These are phyloP conservation scores for Pangasius larnaudii DNA, from an alignment of 2,797 vertebrate species.

Conservation along the genomic window DNA sequence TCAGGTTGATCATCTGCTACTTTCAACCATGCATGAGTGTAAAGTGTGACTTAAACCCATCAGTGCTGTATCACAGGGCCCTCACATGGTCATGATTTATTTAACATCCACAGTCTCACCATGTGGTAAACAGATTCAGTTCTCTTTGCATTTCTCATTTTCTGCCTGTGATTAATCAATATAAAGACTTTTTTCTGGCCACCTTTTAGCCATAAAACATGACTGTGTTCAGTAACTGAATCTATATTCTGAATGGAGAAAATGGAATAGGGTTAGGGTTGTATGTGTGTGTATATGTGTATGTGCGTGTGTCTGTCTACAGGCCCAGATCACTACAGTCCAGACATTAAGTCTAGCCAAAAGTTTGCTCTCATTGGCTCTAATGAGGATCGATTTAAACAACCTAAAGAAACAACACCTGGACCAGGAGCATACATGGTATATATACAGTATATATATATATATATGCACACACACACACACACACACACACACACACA, in stretches of 20 bases:
- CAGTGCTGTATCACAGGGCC: neutral
- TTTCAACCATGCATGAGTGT: neutral
- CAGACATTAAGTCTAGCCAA: conserved; percentile 60
- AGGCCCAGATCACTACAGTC: conserved; percentile 71
- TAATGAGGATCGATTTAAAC: conserved; percentile 71
- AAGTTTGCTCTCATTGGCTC: conserved; percentile 67
- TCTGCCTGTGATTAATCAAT: neutral
- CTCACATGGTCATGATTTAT: neutral
- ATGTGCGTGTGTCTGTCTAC: conserved; percentile 16
- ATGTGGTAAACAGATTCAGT: neutral
- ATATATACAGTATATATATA: no score
- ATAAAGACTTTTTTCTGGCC: neutral
- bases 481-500: conserved; percentile 4
- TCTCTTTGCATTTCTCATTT: neutral
- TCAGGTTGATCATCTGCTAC: neutral
- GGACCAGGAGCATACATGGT: conserved; percentile 72
- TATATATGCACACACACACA: no score
- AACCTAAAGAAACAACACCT: conserved; percentile 59
- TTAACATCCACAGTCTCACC: neutral
- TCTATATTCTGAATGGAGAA: neutral
- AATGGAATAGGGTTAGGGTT: neutral
- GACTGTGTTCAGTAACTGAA: no score
- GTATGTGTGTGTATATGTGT: neutral
- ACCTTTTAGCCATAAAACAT: neutral
- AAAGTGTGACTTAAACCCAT: neutral